A percentile compares a stretch with the other conserved stretches of the same genome.
These are phyloP conservation scores for Cacatua alba DNA, from an alignment of 2,113 vertebrate genomes.

Conservation along the genomic window DNA sequence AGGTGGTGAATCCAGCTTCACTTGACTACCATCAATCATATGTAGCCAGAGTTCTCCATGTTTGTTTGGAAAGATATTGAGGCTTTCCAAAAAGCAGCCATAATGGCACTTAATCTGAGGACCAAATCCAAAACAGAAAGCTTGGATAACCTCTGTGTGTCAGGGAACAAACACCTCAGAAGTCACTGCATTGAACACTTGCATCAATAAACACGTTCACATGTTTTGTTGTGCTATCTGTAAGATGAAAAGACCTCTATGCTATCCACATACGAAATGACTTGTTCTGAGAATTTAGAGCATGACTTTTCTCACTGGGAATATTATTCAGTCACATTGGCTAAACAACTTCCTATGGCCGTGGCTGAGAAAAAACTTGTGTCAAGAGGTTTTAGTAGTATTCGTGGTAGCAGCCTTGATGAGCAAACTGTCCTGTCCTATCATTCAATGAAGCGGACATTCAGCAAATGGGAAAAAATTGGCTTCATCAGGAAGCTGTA, in stretches of 20 bases:
- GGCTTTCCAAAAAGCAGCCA: not conserved
- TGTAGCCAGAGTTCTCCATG: not conserved
- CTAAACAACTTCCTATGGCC: not conserved
- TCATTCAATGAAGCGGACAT: not conserved
- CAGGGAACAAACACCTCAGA: not conserved
- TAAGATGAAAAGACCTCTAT: not conserved
- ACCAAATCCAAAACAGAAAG: not conserved
- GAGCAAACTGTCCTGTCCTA: not conserved
- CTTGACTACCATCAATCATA: not conserved
- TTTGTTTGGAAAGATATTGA: conserved; percentile 5
- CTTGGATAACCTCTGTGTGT: not conserved
- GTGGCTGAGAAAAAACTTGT: not conserved
- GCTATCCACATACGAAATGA: not conserved
- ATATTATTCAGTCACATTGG: not conserved
- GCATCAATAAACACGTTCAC: not conserved
- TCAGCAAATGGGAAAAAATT: not conserved
- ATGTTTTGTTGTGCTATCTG: not conserved
- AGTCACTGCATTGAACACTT: not conserved
- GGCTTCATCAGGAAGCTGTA: not conserved
- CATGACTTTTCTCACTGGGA: not conserved
- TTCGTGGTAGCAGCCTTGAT: not conserved
- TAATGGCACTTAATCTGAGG: not conserved
- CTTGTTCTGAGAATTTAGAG: not conserved
- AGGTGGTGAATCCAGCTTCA: not conserved
- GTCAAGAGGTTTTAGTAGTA: not conserved